Percentiles rank a stretch among this genome's conserved stretches.
Conservation (phyloP, 2,113 vertebrate genomes). For the Trogon surrucura region DNA sequence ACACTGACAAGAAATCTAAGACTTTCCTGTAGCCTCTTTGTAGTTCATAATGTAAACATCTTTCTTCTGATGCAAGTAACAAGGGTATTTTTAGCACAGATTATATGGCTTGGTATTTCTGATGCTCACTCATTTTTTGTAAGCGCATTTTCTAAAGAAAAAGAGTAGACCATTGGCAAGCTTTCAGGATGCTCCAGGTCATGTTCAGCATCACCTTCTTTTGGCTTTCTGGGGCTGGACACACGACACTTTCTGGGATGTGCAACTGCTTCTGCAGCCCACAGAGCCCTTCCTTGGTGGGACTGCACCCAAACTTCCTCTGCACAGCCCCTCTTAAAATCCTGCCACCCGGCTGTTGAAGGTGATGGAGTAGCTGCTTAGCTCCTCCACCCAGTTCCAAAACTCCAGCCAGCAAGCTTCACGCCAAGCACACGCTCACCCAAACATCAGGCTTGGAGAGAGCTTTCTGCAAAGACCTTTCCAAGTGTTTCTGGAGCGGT, state of each 20-base stretch:
- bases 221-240: background rate
- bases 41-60: background rate
- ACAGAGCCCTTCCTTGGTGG: background rate
- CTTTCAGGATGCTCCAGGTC: background rate
- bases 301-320: background rate
- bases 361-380: background rate
- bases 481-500: background rate
- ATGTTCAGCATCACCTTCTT: background rate
- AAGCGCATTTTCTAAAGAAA: background rate
- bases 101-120: background rate
- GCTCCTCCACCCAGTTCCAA: background rate
- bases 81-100: background rate
- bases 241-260: fast-evolving
- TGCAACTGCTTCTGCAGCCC: background rate
- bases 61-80: background rate
- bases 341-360: background rate
- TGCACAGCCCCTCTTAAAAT: background rate
- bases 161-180: background rate
- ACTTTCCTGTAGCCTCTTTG: background rate
- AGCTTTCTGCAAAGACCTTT: background rate
- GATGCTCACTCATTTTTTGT: background rate
- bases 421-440: no score
- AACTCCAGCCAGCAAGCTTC: no score
- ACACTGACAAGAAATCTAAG: background rate
- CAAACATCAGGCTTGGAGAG: fast-evolving